Base-by-base conservation (phyloP, 2,113 vertebrate genomes). In the Amia ocellicauda region DNA sequence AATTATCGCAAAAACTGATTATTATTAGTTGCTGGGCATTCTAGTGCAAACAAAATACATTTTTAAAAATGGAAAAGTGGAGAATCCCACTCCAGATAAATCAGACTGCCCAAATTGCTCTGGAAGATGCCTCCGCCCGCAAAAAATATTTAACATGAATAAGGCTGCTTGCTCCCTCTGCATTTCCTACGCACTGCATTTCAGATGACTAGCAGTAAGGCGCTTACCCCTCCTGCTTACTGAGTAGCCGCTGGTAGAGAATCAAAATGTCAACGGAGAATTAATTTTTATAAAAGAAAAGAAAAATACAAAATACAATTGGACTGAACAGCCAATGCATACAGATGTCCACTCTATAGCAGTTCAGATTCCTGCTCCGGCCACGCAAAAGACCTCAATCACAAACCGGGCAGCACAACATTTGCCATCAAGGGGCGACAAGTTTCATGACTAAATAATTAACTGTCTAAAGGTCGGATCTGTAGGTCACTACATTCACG, bases 1-100 rank as follows among this genome's bases (percentile, higher is more conserved):
- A 79, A 85, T 85, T 76, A 80, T 53, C 66, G 69, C 63, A 75
- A 78, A 72, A 77, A 79, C 68, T 14, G 36, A 67, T 67, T 64
- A 58, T 16, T 41, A 29, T 63, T 2, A 62, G 26, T 58, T 41
- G 49, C 57, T 60, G 31, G 51, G 27, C 57, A 60, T 19, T 28
- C 23, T 31, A 9, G 41, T 50, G 55, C 54, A 58, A 28, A 23
- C 23, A 14, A 61, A 65, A 65, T 27, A 41, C 41, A 27, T 16
- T 57, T 19, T 43, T 20, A 13, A 53, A 64, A 19, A 23, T 56
- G 11, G 22, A 59, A 59, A 24, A 59, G 23, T 22, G 24, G 57
- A 24, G 40, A 42, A 28, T 26, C 54, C n/a, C 8, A 17, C 28
- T 4, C 26, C 27, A 31, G 27, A 56, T 28, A 56, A n/a, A n/a